phyloP scores from a whole-genome alignment of 2,113 vertebrate genomes.

The Stigmatopora nigra region DNA sequence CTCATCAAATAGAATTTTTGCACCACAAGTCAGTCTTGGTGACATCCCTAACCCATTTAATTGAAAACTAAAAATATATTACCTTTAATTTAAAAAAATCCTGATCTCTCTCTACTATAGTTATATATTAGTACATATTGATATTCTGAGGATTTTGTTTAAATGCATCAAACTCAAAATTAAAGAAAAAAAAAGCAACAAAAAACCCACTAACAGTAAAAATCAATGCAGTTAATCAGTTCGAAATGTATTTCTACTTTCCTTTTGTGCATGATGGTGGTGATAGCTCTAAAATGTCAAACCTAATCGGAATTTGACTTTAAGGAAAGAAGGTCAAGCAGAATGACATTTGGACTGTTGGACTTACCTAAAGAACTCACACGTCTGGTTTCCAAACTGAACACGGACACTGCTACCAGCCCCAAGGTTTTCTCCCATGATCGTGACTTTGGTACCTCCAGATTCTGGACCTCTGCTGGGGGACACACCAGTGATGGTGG shows the following conservation, averaged over 20 bases:
- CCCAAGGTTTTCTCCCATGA: conserved; percentile 85
- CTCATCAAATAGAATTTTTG: neutral
- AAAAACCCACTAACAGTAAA: no score
- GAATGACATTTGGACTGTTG: neutral
- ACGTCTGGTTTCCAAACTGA: conserved; percentile 92
- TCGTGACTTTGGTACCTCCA: conserved; percentile 91
- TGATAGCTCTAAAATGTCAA: neutral
- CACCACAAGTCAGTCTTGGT: neutral
- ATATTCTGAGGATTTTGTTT: no score
- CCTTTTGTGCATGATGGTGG: neutral
- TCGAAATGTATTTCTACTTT: no score
- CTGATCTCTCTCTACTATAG: no score
- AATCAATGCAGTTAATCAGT: no score
- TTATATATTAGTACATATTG: no score
- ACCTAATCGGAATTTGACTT: neutral
- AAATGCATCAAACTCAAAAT: no score
- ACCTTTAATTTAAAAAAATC: no score
- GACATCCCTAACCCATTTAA: no score
- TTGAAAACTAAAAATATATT: no score
- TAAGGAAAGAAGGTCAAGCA: no score
- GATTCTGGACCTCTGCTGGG: conserved; percentile 90
- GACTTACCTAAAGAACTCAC: conserved; percentile 87
- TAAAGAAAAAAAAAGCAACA: no score
- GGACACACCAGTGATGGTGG: conserved; percentile 77
- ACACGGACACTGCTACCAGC: conserved; percentile 86